phyloP scores from a whole-genome alignment of 53 echinoderm and acorn worm genomes.

The Antedon mediterranea region DNA sequence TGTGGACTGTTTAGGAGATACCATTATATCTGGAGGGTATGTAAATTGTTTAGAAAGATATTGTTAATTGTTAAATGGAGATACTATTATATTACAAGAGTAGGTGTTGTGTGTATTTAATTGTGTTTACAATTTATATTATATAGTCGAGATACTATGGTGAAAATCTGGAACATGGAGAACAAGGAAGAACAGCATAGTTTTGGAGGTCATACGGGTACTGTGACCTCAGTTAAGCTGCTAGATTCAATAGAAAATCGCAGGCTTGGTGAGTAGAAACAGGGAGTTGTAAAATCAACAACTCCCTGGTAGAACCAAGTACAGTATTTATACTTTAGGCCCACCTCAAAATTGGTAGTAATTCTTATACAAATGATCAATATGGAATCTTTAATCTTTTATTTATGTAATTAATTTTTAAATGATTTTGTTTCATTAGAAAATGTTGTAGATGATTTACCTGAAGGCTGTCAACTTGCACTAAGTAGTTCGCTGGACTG shows the following conservation, averaged over 20 bases:
- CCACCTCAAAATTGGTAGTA: too few relatives aligned
- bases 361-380: too few relatives aligned
- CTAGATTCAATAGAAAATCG: conserved; percentile 34
- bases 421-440: too few relatives aligned
- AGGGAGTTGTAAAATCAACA: too few relatives aligned
- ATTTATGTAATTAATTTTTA: too few relatives aligned
- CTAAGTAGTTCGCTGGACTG: conserved; percentile 76
- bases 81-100: too few relatives aligned
- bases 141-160: conserved; percentile 73
- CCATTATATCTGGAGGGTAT: conserved; percentile 74
- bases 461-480: conserved; percentile 21
- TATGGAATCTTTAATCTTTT: too few relatives aligned
- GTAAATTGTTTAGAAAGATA: not conserved
- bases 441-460: conserved; percentile 11
- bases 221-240: conserved; percentile 52
- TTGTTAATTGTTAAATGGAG: too few relatives aligned
- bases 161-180: conserved; percentile 62
- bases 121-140: too few relatives aligned
- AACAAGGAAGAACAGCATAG: conserved; percentile 45
- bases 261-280: conserved; percentile 31
- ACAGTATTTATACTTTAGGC: too few relatives aligned
- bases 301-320: too few relatives aligned
- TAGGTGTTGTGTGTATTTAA: too few relatives aligned
- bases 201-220: conserved; percentile 72
- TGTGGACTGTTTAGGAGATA: conserved; percentile 43